Percentiles rank a stretch among this genome's conserved stretches.
Evolutionary conservation across 2,888 invertebrate species (phyloP).

Genomic region (Cotesia congregata): DNA sequence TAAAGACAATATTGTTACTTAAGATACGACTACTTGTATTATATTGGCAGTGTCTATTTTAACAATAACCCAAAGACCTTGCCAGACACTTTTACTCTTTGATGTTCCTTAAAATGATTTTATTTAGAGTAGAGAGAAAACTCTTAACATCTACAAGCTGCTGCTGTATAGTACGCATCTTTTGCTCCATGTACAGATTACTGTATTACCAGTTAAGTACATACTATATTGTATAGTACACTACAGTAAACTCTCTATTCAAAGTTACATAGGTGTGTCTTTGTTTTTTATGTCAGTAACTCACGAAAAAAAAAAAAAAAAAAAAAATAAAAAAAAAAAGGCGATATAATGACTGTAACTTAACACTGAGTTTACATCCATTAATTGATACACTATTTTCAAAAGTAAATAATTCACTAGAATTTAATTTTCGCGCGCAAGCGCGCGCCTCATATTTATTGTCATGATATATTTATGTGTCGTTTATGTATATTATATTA

Average conservation of each 20-base stretch:
- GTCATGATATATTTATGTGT: too few relatives aligned
- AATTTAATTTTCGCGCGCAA: too few relatives aligned
- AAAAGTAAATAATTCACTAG: too few relatives aligned
- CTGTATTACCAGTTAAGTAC: not conserved
- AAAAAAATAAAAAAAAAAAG: too few relatives aligned
- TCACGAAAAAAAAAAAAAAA: too few relatives aligned
- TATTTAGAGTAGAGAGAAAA: not conserved
- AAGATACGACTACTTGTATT: constrained; percentile 27
- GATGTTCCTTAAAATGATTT: constrained; percentile 24
- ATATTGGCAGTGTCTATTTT: constrained; percentile 58
- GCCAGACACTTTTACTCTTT: constrained; percentile 48
- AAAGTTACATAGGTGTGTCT: not conserved
- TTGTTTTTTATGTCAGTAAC: too few relatives aligned
- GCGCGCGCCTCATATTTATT: too few relatives aligned
- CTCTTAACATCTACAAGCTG: not conserved
- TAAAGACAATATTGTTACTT: constrained; percentile 24
- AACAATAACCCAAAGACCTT: constrained; percentile 63
- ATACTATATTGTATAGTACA: not conserved
- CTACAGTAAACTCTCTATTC: not conserved
- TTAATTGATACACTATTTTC: too few relatives aligned
- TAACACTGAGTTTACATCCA: too few relatives aligned
- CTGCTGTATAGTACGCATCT: not conserved
- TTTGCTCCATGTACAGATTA: not conserved
- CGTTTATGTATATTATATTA: too few relatives aligned
- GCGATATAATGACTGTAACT: too few relatives aligned